Evolutionary conservation across 2,888 invertebrate species (phyloP), one percentile per base, ranked within the genome.

Genomic region (Lypha dubia): DNA sequence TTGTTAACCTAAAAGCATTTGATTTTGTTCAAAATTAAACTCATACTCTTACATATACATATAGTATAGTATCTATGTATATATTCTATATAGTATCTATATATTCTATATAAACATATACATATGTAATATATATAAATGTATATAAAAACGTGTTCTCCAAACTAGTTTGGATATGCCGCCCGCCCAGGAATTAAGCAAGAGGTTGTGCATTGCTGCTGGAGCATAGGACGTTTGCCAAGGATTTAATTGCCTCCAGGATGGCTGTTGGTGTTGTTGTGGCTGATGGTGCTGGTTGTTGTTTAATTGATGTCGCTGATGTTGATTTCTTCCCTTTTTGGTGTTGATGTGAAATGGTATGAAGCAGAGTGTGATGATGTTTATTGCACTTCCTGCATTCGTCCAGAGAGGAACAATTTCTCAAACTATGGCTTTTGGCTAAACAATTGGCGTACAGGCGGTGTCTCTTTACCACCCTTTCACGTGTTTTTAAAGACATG

Each of bases 141-240:
- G n/a, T n/a, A n/a, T n/a, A n/a, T n/a, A n/a, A n/a, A n/a, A n/a
- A n/a, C n/a, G n/a, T 41, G 13, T 56, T 58, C 35, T 58, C 9
- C 58, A 58, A 58, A 7, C 22, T 4, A 35, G 11, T 35, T 58
- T 58, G 58, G 15, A 58, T 35, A 58, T 58, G 35, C n/a, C 58
- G 35, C 35, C 20, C 20, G 58, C 17, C 35, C 20, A 35, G 35
- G 1, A 35, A 9, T 58, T 35, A 58, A 17, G 35, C 17, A 58
- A 35, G 0, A 20, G 22, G 11, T 20, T 5, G 11, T 2, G 22
- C 8, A 8, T 20, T 20, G 22, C 7, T 9, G 20, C 11, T 51
- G 13, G 11, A 9, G 4, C 58, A 58, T 9, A 58, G 17, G 4
- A 17, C n/a, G 3, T 58, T 15, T 6, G 56, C 56, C n/a, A n/a